Conservation (phyloP, 2,797 vertebrate genomes). For the Schizothorax lantsangensis region DNA sequence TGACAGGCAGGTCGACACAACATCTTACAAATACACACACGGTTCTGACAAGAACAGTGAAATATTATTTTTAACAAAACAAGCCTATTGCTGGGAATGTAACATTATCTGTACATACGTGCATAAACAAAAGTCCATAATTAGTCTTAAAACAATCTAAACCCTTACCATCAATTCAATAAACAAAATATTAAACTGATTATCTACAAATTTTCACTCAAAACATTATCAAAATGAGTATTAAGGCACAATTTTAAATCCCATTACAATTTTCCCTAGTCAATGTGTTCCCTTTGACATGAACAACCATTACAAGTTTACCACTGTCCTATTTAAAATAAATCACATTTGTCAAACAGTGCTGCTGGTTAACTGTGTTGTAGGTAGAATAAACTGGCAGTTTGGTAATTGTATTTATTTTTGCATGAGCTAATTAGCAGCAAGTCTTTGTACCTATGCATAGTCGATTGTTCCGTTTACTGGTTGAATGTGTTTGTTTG, state of each 20-base stretch:
- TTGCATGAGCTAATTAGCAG: conserved; percentile 41
- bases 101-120: conserved; percentile 4
- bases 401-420: not conserved
- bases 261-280: not conserved
- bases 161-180: not conserved
- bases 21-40: conserved; percentile 4
- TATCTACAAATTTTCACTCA: not conserved
- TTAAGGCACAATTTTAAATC: conserved; percentile 49
- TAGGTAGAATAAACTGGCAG: conserved; percentile 7
- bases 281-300: conserved; percentile 43
- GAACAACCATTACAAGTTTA: conserved; percentile 23
- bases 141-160: conserved; percentile 9
- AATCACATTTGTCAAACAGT: conserved; percentile 13
- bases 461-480: conserved; percentile 16
- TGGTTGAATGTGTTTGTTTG: not conserved
- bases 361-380: conserved; percentile 4
- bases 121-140: conserved; percentile 10
- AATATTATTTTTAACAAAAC: conserved; percentile 16
- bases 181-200: conserved; percentile 1
- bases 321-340: not conserved
- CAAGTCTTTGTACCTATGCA: conserved; percentile 12
- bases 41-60: conserved; percentile 32
- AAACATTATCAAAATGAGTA: not conserved
- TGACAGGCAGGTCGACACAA: conserved; percentile 4
- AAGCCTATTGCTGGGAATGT: conserved; percentile 17